phyloP scores from a whole-genome alignment of 2,888 invertebrate genomes.

The Julus scanicus region DNA sequence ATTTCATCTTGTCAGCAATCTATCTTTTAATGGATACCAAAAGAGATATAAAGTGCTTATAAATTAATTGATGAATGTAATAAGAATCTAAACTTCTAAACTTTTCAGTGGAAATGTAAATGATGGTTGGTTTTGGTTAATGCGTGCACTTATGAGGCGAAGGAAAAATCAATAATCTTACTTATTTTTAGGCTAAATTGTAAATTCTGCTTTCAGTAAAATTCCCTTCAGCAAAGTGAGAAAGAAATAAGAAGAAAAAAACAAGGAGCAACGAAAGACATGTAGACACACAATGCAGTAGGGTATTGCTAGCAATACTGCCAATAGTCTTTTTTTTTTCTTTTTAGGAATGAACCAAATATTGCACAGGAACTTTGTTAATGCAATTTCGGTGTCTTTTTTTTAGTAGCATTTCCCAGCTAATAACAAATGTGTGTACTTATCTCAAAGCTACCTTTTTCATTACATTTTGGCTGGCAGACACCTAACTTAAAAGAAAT shows the following conservation, averaged over 20 bases:
- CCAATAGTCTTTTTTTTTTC: background rate
- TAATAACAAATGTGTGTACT: conserved; percentile 45
- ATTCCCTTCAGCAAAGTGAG: conserved; percentile 21
- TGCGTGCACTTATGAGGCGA: background rate
- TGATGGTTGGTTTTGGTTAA: background rate
- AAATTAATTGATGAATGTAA: conserved; percentile 15
- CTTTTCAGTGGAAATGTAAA: background rate
- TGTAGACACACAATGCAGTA: background rate
- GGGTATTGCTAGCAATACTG: background rate
- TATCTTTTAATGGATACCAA: background rate
- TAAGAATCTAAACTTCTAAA: background rate
- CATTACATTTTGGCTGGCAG: conserved; percentile 43
- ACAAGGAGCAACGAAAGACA: background rate
- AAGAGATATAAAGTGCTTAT: background rate
- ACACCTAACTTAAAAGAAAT: conserved; percentile 16
- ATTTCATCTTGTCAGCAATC: background rate
- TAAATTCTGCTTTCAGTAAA: conserved; percentile 31
- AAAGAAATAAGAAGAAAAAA: background rate
- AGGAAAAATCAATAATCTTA: conserved; percentile 4
- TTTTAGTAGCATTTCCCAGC: background rate
- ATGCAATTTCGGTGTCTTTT: conserved; percentile 45
- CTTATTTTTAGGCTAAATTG: conserved; percentile 43
- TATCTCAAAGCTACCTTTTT: conserved; percentile 43
- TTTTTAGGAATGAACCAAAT: conserved; percentile 18
- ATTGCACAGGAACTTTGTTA: conserved; percentile 41